phyloP scores from a whole-genome alignment of 2,113 vertebrate genomes.

The Actinemys pallida region DNA sequence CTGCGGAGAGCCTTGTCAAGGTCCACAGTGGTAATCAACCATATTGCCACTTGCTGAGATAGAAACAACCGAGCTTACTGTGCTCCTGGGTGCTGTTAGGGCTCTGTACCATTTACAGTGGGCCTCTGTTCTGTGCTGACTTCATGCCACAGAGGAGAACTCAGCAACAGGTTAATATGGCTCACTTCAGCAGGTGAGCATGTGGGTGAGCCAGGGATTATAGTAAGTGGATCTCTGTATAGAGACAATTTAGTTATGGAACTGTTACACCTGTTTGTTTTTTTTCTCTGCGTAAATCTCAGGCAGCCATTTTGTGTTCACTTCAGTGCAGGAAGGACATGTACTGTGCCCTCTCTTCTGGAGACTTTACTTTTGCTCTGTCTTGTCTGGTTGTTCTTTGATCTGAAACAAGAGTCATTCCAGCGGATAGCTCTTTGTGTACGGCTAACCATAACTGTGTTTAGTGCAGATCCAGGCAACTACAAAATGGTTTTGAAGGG shows the following conservation, averaged over 20 bases:
- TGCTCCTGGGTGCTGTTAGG: not conserved
- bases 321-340: not conserved
- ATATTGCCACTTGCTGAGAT: not conserved
- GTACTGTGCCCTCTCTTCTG: not conserved
- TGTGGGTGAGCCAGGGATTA: not conserved
- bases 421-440: not conserved
- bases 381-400: not conserved
- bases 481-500: not conserved
- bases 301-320: not conserved
- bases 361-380: not conserved
- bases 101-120: not conserved
- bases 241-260: not conserved
- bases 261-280: not conserved
- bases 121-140: not conserved
- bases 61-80: not conserved
- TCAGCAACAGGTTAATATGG: not conserved
- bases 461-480: not conserved
- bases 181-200: not conserved
- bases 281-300: not conserved
- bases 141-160: not conserved
- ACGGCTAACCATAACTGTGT: not conserved
- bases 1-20: not conserved
- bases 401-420: not conserved
- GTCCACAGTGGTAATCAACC: not conserved
- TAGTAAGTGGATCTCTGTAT: not conserved